phyloP scores from a whole-genome alignment of 2,797 vertebrate species.

The Enteromius thamalakanensis region DNA sequence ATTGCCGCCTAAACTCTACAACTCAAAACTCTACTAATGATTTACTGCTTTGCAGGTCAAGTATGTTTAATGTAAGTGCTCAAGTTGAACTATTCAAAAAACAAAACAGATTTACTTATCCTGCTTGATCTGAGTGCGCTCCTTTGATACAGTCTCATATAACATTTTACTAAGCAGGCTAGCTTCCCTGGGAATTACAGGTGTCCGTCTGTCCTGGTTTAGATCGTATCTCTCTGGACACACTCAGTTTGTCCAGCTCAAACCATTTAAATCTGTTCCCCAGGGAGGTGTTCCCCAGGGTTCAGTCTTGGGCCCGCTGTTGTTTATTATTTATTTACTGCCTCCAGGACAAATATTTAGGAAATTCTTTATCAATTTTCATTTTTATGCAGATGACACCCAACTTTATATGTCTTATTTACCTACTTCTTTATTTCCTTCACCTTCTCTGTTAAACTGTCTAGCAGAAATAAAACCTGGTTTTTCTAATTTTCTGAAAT shows the following conservation, averaged over 20 bases:
- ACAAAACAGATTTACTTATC: no score
- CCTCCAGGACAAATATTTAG: neutral
- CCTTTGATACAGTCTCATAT: no score
- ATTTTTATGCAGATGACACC: neutral
- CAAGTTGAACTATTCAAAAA: no score
- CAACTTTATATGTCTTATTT: neutral
- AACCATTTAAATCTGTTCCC: no score
- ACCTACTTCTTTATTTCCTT: no score
- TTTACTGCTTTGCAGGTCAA: neutral
- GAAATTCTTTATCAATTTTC: neutral
- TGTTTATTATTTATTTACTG: neutral
- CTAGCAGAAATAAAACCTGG: no score
- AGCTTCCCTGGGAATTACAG: neutral
- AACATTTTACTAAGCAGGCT: neutral
- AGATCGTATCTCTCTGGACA: neutral
- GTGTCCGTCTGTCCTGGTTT: no score
- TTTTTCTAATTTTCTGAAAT: neutral
- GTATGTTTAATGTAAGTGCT: neutral
- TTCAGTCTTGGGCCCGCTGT: neutral
- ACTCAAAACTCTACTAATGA: neutral
- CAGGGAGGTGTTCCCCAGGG: neutral
- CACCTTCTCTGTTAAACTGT: no score
- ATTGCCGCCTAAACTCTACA: neutral
- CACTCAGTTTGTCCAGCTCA: neutral
- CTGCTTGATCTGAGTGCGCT: no score